Evolutionary conservation across 1,140 invertebrate genomes (phyloP).

Genomic region (Anoplophora glabripennis): DNA sequence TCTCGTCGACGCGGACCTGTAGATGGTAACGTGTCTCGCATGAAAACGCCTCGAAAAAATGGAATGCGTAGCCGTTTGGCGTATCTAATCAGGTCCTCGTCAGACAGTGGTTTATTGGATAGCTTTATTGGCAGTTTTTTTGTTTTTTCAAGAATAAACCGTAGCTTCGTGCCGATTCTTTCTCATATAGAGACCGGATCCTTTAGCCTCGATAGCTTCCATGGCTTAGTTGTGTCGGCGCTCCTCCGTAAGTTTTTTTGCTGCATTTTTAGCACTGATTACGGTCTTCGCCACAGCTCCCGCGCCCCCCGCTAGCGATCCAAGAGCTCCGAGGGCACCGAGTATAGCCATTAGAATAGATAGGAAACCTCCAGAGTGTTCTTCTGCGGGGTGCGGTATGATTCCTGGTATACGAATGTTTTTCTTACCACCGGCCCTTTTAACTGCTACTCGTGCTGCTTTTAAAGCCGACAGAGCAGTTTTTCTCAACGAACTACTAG

Average conservation of each 20-base stretch:
- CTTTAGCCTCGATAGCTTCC: neutral
- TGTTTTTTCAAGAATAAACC: neutral
- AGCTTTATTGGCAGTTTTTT: neutral
- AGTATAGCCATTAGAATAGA: neutral
- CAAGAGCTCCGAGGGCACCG: neutral
- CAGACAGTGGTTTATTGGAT: neutral
- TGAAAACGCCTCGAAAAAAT: neutral
- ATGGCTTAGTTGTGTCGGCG: neutral
- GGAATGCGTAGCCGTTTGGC: neutral
- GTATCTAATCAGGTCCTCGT: neutral
- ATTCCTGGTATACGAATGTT: neutral
- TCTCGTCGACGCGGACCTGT: slow-evolving; percentile 17
- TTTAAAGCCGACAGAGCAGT: neutral
- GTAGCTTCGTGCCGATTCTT: slow-evolving; percentile 4
- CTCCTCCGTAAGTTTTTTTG: neutral
- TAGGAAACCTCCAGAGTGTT: neutral
- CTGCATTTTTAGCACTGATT: neutral
- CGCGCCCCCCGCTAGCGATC: neutral
- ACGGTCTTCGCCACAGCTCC: neutral
- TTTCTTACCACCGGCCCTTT: neutral
- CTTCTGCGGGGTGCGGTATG: neutral
- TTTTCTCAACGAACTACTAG: neutral
- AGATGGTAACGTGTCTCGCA: neutral
- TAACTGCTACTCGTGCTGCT: neutral
- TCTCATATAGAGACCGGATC: neutral